Conservation (phyloP, 2,113 vertebrate genomes). For the Salminus brasiliensis region DNA sequence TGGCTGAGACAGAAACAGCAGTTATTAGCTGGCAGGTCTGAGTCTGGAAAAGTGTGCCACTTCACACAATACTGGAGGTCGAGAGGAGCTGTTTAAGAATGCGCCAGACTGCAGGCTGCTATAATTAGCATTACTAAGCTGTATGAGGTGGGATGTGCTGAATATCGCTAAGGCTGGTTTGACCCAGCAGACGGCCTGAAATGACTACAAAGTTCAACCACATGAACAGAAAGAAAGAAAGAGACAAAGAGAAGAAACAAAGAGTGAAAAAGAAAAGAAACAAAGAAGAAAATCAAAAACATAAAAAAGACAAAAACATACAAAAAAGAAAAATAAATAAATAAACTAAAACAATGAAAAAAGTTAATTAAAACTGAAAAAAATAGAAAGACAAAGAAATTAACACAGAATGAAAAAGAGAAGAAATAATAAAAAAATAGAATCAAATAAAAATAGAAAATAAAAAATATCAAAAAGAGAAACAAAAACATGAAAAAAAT, state of each 20-base stretch:
- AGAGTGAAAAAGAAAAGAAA: not conserved
- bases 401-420: not conserved
- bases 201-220: not conserved
- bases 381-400: too few species aligned
- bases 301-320: not conserved
- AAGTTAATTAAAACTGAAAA: not conserved
- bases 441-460: not conserved
- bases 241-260: too few species aligned
- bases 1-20: conserved; percentile 3
- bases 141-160: not conserved
- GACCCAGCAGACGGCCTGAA: not conserved
- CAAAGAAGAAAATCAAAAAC: not conserved
- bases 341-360: not conserved
- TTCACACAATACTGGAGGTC: conserved; percentile 21
- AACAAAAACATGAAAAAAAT: too few species aligned
- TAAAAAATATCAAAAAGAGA: too few species aligned
- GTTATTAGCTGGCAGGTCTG: conserved; percentile 9
- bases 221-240: too few species aligned
- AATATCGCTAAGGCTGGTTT: not conserved
- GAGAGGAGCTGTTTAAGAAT: conserved; percentile 33
- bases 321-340: not conserved
- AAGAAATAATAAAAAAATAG: too few species aligned
- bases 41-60: conserved; percentile 17
- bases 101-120: conserved; percentile 2
- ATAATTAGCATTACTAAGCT: conserved; percentile 9